phyloP scores from a whole-genome alignment of 2,113 vertebrate genomes.

The Triplophysa rosa region DNA sequence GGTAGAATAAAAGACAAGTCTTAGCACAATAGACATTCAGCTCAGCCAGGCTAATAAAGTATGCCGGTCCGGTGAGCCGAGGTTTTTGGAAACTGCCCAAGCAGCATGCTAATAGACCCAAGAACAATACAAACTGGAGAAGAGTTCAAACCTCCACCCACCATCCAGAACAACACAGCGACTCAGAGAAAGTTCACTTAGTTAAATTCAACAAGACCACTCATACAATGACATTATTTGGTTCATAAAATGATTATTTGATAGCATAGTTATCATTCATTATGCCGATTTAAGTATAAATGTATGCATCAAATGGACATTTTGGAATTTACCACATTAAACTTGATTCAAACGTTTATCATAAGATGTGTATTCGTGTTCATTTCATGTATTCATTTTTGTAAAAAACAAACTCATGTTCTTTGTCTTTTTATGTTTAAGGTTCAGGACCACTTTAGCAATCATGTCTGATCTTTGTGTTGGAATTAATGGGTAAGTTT shows the following conservation, averaged over 20 bases:
- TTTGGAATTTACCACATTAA: no score
- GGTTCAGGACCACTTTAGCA: slow-evolving; percentile 60
- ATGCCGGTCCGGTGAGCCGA: background rate
- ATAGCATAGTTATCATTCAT: no score
- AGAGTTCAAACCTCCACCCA: slow-evolving; percentile 1
- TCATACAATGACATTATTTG: background rate
- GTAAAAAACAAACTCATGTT: background rate
- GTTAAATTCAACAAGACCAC: background rate
- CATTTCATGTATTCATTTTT: no score
- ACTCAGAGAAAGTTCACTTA: background rate
- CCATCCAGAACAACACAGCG: slow-evolving; percentile 2
- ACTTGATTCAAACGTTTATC: no score
- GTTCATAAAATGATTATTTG: background rate
- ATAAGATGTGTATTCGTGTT: no score
- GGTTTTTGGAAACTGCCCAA: slow-evolving; percentile 19
- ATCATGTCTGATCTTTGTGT: slow-evolving; percentile 75
- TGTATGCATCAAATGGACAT: no score
- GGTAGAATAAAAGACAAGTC: background rate
- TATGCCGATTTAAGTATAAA: no score
- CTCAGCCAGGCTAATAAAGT: slow-evolving; percentile 29
- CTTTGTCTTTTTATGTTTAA: slow-evolving; percentile 42
- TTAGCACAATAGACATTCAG: slow-evolving; percentile 22
- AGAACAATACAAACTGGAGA: slow-evolving; percentile 19
- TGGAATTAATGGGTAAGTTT: slow-evolving; percentile 80
- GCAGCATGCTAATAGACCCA: slow-evolving; percentile 40